These are phyloP conservation scores for Formicarius rufipectus DNA, from an alignment of 2,113 vertebrate genomes.

Conservation along the genomic window DNA sequence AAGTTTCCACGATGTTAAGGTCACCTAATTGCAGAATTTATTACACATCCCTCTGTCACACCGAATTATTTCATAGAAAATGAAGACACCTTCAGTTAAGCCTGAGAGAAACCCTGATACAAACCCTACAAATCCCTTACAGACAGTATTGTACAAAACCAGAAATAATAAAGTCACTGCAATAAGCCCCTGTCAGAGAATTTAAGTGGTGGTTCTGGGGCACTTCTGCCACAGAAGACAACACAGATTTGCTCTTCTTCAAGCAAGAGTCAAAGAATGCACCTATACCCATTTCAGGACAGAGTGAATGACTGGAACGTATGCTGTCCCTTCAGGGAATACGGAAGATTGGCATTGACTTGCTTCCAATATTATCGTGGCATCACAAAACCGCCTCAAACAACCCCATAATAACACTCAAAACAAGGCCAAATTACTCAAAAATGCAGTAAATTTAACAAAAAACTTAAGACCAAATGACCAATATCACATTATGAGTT, in stretches of 20 bases:
- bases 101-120: not conserved
- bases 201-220: not conserved
- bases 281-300: not conserved
- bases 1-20: not conserved
- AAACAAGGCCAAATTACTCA: not conserved
- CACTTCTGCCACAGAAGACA: not conserved
- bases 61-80: not conserved
- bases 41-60: not conserved
- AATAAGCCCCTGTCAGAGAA: not conserved
- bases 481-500: accelerated
- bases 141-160: not conserved
- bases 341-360: not conserved
- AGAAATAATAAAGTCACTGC: not conserved
- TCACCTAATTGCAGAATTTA: not conserved
- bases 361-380: not conserved
- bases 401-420: not conserved
- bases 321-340: not conserved
- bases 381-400: not conserved
- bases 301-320: not conserved
- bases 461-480: not conserved
- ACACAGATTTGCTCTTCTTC: not conserved
- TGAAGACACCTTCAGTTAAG: not conserved
- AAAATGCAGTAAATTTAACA: not conserved
- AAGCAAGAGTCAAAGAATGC: not conserved
- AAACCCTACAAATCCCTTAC: not conserved